phyloP scores from a whole-genome alignment of 2,888 invertebrate species.

The Calameuta filiformis region DNA sequence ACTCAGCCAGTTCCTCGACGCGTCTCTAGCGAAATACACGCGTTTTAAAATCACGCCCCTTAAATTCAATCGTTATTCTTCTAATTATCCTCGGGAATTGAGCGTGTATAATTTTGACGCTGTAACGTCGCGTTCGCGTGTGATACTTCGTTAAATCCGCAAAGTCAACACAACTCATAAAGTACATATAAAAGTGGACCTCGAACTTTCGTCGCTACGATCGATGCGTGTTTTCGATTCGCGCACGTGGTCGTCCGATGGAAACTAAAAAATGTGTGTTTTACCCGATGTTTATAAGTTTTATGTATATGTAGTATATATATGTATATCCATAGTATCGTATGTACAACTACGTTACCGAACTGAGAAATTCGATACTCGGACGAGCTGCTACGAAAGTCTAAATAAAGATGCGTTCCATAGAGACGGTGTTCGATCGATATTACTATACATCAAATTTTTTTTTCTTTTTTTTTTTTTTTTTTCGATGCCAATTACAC shows the following conservation, averaged over 20 bases:
- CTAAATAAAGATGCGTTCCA: background rate
- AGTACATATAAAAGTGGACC: background rate
- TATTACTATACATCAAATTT: background rate
- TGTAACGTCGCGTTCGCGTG: background rate
- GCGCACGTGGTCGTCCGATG: conserved; percentile 19
- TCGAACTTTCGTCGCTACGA: background rate
- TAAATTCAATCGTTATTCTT: background rate
- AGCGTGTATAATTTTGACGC: background rate
- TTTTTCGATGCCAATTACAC: background rate
- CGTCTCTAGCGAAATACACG: conserved; percentile 47
- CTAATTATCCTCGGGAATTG: conserved; percentile 3
- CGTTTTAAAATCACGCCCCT: conserved; percentile 14
- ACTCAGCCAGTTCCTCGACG: conserved; percentile 50
- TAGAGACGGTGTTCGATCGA: background rate
- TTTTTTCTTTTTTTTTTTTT: too few relatives aligned
- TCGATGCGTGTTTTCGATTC: background rate
- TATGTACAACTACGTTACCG: background rate
- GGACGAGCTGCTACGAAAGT: background rate
- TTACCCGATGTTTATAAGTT: background rate
- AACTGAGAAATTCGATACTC: background rate
- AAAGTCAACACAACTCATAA: background rate
- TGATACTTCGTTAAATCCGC: background rate
- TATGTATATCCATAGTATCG: background rate
- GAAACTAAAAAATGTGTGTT: background rate
- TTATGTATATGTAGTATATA: background rate